Evolutionary conservation across 1,140 invertebrate genomes (phyloP).

Genomic region (Harpegnathos saltator): DNA sequence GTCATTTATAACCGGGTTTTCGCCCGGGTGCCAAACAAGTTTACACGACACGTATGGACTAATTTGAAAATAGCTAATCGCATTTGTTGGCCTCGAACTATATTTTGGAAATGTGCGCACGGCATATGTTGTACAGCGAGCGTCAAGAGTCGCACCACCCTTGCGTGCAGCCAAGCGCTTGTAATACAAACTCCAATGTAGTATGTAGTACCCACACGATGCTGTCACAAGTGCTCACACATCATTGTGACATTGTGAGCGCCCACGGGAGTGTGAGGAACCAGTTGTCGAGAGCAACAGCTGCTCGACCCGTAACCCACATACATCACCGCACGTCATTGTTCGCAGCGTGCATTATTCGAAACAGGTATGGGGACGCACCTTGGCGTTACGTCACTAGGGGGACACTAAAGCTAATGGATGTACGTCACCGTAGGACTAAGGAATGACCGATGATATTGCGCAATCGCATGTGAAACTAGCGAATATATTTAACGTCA

Average conservation of each 20-base stretch:
- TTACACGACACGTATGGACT: neutral
- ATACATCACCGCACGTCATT: conserved; percentile 85
- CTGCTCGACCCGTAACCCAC: conserved; percentile 84
- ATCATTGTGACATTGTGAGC: conserved; percentile 84
- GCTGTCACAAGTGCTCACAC: conserved; percentile 84
- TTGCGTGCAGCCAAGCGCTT: conserved; percentile 82
- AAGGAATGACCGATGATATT: conserved; percentile 66
- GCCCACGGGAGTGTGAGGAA: conserved; percentile 80
- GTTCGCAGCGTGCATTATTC: conserved; percentile 81
- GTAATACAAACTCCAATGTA: conserved; percentile 82
- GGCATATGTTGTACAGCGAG: conserved; percentile 72
- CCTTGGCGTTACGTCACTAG: conserved; percentile 70
- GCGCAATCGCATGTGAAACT: conserved; percentile 59
- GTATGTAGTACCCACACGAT: conserved; percentile 80
- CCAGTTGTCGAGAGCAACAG: conserved; percentile 82
- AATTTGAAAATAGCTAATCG: conserved; percentile 38
- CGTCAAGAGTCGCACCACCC: conserved; percentile 82
- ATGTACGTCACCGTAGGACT: conserved; percentile 69
- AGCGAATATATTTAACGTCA: neutral
- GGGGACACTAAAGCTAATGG: conserved; percentile 72
- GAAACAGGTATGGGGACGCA: conserved; percentile 80
- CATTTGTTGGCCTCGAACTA: neutral
- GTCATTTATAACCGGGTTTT: no score
- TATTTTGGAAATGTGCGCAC: conserved; percentile 69
- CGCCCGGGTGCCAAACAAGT: no score